These are phyloP conservation scores for Vidua chalybeata DNA, from an alignment of 2,113 vertebrate genomes.

Conservation along the genomic window DNA sequence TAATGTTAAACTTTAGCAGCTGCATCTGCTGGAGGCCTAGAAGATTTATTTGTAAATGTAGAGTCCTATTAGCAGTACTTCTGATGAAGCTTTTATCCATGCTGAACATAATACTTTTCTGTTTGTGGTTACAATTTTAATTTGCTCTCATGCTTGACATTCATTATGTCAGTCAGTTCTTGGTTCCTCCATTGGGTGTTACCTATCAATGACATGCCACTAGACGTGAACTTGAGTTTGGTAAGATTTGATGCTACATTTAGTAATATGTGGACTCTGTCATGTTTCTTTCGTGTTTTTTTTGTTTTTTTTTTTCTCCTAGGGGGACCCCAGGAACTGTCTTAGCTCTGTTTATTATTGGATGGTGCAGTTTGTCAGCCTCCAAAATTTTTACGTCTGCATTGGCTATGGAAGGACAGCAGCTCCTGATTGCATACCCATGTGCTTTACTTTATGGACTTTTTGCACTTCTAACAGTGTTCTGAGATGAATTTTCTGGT, in stretches of 20 bases:
- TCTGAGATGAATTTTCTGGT: conserved; percentile 69
- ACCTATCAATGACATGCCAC: neutral
- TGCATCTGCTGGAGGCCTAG: neutral
- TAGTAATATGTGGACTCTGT: neutral
- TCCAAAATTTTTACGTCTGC: conserved; percentile 90
- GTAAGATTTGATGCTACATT: neutral
- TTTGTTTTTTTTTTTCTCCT: neutral
- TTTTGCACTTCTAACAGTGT: conserved; percentile 86
- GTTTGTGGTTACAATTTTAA: neutral
- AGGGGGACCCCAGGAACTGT: conserved; percentile 79
- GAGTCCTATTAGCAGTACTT: neutral
- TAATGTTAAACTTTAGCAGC: neutral
- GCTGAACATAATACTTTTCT: neutral
- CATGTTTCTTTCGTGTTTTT: neutral
- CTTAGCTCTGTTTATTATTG: conserved; percentile 74
- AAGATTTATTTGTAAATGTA: neutral
- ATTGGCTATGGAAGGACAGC: conserved; percentile 87
- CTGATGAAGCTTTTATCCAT: neutral
- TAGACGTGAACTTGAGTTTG: neutral
- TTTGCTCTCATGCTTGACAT: neutral
- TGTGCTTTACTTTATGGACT: conserved; percentile 89
- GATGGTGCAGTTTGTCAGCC: conserved; percentile 90
- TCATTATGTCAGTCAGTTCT: neutral
- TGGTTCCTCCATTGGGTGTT: neutral
- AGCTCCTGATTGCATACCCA: conserved; percentile 87